Percentiles rank a stretch among this genome's conserved stretches.
Conservation (phyloP, 2,797 vertebrate genomes). For the Leptodactylus fallax region DNA sequence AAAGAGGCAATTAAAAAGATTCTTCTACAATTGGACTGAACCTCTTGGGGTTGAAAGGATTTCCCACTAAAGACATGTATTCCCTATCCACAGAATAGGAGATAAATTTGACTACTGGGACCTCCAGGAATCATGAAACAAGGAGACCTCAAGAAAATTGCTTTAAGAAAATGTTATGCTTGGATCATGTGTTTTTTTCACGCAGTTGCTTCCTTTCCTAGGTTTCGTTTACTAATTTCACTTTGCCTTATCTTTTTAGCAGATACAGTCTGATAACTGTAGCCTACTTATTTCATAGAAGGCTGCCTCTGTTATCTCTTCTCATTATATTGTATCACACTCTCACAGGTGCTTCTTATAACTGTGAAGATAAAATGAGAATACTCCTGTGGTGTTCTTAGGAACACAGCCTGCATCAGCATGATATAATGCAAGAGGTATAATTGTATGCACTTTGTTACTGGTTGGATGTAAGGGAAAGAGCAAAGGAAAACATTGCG, state of each 20-base stretch:
- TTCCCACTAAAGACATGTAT: no score
- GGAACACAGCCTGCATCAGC: slow-evolving; percentile 16
- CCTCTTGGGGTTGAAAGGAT: no score
- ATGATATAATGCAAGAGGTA: slow-evolving; percentile 18
- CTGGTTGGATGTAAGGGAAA: background rate
- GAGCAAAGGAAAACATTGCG: background rate
- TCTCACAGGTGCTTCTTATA: slow-evolving; percentile 28
- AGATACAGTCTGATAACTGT: slow-evolving; percentile 27
- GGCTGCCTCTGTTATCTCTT: slow-evolving; percentile 24
- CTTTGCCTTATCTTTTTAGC: slow-evolving; percentile 8
- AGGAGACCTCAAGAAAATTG: no score
- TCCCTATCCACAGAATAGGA: no score
- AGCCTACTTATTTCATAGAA: slow-evolving; percentile 30
- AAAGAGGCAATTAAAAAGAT: no score
- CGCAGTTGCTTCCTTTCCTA: background rate
- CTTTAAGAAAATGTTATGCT: background rate
- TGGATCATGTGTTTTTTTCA: background rate
- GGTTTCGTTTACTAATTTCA: slow-evolving; percentile 4
- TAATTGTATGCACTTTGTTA: slow-evolving; percentile 39
- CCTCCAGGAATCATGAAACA: no score
- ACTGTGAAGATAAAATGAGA: slow-evolving; percentile 22
- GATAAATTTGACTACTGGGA: no score
- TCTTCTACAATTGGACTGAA: no score
- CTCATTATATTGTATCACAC: slow-evolving; percentile 35
- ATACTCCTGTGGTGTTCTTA: slow-evolving; percentile 17